Base-by-base conservation (phyloP, 1,140 invertebrate genomes). In the Bombus cullumanus region DNA sequence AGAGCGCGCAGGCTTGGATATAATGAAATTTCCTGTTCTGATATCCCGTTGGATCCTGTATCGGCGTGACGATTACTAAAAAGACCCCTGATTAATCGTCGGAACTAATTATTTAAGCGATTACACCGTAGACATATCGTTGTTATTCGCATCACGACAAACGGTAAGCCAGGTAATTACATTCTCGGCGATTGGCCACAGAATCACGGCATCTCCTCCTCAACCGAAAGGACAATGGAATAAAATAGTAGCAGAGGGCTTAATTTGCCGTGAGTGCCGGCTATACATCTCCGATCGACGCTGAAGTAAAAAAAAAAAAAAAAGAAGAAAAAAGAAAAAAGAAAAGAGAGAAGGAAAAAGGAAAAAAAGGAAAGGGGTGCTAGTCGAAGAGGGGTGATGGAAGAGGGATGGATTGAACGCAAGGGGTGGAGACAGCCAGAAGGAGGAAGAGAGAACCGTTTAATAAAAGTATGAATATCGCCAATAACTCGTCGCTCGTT, bases 401-500 rank as follows among this genome's bases (percentile, higher is more conserved):
- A 72, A 82, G 31, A 78, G 69, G 66, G 47, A 31, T 13, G 43
- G 64, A 39, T 57, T 37, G 37, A 59, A 5, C 18, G 57, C 47
- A 69, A 69, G 41, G 41, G 66, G 86, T 73, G 73, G 82, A 90
- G 87, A 83, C 85, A 91, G 89, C 73, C 69, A 85, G 87, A 90
- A 85, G 86, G 87, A 87, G 88, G 88, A 12, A 39, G 53, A 59
- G 89, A 91, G 89, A 90, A 90, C 92, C 92, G 92, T 95, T 95
- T 95, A 95, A 95, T 95, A 95, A 95, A 95, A 95, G 94, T 95
- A 95, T 94, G 94, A 95, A 95, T 95, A 95, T 95, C 94, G 93
- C 92, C 94, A 94, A 95, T 95, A 95, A 95, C 93, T 94, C 93
- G 83, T 93, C 92, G 90, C 90, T 93, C 92, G 92, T 94, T 94